A percentile compares a stretch with the other conserved stretches of the same genome.
Evolutionary conservation across 2,888 invertebrate species (phyloP).

Genomic region (Nowickia ferox): DNA sequence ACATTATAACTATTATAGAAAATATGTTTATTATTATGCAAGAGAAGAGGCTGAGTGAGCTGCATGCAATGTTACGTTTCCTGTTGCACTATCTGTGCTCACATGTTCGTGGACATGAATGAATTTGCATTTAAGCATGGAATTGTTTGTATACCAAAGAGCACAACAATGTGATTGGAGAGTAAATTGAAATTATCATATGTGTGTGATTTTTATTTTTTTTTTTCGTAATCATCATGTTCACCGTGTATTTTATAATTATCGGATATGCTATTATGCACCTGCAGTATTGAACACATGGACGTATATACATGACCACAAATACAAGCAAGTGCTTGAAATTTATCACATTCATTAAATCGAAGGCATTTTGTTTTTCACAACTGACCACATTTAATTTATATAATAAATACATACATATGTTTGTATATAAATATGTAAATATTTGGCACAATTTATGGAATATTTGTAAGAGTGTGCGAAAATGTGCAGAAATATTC

Average conservation of each 20-base stretch:
- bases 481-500: background rate
- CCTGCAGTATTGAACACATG: constrained; percentile 48
- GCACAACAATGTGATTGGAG: background rate
- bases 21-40: constrained; percentile 60
- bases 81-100: constrained; percentile 53
- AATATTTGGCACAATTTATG: constrained; percentile 1
- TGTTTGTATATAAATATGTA: too few relatives aligned
- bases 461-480: background rate
- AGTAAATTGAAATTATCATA: constrained; percentile 36
- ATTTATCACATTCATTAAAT: constrained; percentile 26
- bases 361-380: constrained; percentile 29
- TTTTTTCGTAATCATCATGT: constrained; percentile 17
- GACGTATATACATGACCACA: background rate
- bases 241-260: constrained; percentile 51
- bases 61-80: constrained; percentile 57
- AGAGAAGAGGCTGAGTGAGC: constrained; percentile 23
- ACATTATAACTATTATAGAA: constrained; percentile 41
- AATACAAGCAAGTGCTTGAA: background rate
- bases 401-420: background rate
- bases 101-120: constrained; percentile 20
- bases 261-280: constrained; percentile 55
- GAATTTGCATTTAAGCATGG: background rate
- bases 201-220: background rate
- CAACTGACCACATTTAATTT: constrained; percentile 35
- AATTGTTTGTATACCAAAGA: background rate